These are phyloP conservation scores for Lucifuga dentata DNA, from an alignment of 2,113 vertebrate species.

Conservation along the genomic window DNA sequence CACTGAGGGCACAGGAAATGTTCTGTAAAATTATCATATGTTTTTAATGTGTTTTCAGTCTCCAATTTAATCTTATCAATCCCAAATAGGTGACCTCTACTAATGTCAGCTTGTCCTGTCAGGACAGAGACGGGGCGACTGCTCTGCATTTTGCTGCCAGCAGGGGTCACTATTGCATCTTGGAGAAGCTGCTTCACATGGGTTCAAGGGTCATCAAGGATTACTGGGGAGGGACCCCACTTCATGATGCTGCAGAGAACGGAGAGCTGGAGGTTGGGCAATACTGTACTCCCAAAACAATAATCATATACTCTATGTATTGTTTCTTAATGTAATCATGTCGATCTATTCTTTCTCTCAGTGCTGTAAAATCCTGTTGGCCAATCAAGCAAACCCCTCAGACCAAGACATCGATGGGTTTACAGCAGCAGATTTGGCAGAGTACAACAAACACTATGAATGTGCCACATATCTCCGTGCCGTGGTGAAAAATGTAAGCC, in stretches of 20 bases:
- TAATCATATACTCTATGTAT: too few relatives aligned
- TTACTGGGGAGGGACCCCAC: constrained; percentile 87
- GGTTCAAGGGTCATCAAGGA: constrained; percentile 84
- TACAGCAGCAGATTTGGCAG: constrained; percentile 84
- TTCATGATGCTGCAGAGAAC: constrained; percentile 89
- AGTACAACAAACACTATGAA: constrained; percentile 86
- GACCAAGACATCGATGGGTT: constrained; percentile 85
- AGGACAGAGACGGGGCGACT: constrained; percentile 86
- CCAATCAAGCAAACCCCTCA: constrained; percentile 74
- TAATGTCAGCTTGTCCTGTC: constrained; percentile 74
- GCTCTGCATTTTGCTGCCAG: constrained; percentile 89
- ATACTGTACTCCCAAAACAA: neutral
- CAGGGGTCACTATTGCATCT: constrained; percentile 85
- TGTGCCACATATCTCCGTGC: constrained; percentile 84
- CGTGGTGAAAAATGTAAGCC: constrained; percentile 81
- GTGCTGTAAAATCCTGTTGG: constrained; percentile 87
- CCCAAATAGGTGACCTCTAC: constrained; percentile 82
- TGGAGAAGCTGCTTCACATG: constrained; percentile 83
- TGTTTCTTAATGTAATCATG: neutral
- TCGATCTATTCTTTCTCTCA: constrained; percentile 41
- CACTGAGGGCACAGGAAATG: neutral
- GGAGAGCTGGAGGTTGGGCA: constrained; percentile 85
- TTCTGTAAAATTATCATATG: neutral
- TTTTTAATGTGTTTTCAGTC: neutral
- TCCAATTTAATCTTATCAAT: neutral